phyloP scores from a whole-genome alignment of 2,113 vertebrate species.

The Syrrhaptes paradoxus region DNA sequence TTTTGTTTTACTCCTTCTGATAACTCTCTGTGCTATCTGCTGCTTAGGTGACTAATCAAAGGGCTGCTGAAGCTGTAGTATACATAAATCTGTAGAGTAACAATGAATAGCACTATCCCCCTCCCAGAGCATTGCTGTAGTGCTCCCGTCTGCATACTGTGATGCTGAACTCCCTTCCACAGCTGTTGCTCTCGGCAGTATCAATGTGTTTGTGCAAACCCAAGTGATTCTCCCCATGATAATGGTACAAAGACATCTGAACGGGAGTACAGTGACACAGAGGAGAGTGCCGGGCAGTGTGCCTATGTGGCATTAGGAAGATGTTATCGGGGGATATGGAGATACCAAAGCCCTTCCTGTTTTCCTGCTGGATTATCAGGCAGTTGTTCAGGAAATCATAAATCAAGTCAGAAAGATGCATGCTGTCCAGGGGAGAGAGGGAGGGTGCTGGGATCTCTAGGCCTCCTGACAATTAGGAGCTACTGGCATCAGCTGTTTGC shows the following conservation, averaged over 20 bases:
- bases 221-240: fast-evolving
- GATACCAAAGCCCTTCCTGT: not conserved
- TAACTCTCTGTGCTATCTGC: not conserved
- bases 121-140: not conserved
- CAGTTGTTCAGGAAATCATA: not conserved
- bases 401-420: not conserved
- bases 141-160: not conserved
- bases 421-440: not conserved
- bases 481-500: not conserved
- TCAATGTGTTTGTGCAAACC: not conserved
- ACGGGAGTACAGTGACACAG: not conserved
- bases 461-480: not conserved
- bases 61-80: not conserved
- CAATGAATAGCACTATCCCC: not conserved
- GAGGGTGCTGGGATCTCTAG: not conserved
- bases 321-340: not conserved
- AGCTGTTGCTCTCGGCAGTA: not conserved
- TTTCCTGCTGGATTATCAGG: not conserved
- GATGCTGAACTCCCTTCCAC: not conserved
- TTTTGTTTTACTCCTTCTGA: not conserved
- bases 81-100: not conserved
- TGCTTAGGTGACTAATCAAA: not conserved
- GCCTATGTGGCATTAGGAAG: not conserved
- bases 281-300: not conserved
- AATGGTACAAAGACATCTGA: not conserved